Evolutionary conservation across 2,113 vertebrate species (phyloP), one percentile per base, ranked within the genome.

Genomic region (Erpornis zantholeuca): DNA sequence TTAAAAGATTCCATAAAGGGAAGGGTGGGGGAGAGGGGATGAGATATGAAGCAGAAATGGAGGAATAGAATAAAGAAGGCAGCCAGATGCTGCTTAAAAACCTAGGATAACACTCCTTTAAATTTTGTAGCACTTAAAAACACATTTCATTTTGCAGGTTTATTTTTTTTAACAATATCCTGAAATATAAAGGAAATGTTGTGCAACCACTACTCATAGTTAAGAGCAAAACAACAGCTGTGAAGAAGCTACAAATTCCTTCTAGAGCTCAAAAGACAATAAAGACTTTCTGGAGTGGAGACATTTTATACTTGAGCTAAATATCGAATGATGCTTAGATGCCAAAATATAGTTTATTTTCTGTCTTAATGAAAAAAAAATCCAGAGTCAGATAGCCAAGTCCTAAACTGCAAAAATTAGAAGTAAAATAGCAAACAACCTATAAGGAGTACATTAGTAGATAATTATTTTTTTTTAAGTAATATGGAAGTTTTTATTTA

Each of bases 171-270:
- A 29, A 28, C 63, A 40, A 40, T 68, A 25, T 40, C 54, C 75
- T 53, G 53, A 86, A 91, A 93, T 82, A 86, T 76, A 94, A 93
- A 90, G 90, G 86, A 95, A 91, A 82, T 53, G 50, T 92, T 92
- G 85, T 82, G 88, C 85, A 95, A 94, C 50, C 79, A 60, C 53
- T 28, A 40, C 59, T 92, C 70, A 29, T 4, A 25, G 40, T 64
- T 40, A 65, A 73, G 59, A 80, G 71, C 50, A 90, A 92, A 92
- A 94, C 94, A 96, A 80, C 92, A 96, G 82, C 88, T 94, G 92
- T 80, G 54, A 70, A 72, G 94, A 95, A 82, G 82, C 82, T 75
- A 72, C 78, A 60, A 85, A 89, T 89, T 93, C 94, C 63, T 94
- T 57, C 79, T 88, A 90, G 75, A 82, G 59, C 82, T 80, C 54